Percentiles rank a stretch among this genome's conserved stretches.
phyloP scores from a whole-genome alignment of 2,113 vertebrate species.

The Pelobates fuscus region DNA sequence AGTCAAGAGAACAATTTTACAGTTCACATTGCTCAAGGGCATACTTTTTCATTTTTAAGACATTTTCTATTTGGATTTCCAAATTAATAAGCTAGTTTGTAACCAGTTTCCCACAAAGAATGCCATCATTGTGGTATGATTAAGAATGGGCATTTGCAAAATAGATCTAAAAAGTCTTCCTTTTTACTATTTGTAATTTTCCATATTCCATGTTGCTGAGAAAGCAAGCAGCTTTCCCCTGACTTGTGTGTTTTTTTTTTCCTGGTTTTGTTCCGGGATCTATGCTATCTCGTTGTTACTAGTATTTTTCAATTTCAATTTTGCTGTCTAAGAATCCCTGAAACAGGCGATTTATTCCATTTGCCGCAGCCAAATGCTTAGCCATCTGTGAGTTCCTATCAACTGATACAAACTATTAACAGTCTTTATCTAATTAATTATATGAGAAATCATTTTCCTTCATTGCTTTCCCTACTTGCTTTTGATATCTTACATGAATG shows the following conservation, averaged over 20 bases:
- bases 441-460: constrained; percentile 24
- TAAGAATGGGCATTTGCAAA: no score
- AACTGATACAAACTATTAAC: constrained; percentile 35
- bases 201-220: not conserved
- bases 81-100: no score
- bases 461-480: not conserved
- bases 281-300: not conserved
- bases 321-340: constrained; percentile 33
- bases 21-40: no score
- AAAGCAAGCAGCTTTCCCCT: not conserved
- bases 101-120: no score
- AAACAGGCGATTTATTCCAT: constrained; percentile 19
- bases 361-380: constrained; percentile 43
- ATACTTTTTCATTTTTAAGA: no score
- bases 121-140: no score
- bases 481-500: no score
- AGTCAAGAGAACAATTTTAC: no score
- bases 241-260: not conserved
- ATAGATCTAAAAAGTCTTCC: not conserved
- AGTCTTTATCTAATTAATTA: constrained; percentile 50
- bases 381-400: constrained; percentile 41
- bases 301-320: constrained; percentile 10
- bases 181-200: not conserved
- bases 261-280: not conserved
- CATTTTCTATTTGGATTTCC: no score